A percentile compares a stretch with the other conserved stretches of the same genome.
Evolutionary conservation across 2,888 invertebrate genomes (phyloP).

Genomic region (Chrysolina oricalcia): DNA sequence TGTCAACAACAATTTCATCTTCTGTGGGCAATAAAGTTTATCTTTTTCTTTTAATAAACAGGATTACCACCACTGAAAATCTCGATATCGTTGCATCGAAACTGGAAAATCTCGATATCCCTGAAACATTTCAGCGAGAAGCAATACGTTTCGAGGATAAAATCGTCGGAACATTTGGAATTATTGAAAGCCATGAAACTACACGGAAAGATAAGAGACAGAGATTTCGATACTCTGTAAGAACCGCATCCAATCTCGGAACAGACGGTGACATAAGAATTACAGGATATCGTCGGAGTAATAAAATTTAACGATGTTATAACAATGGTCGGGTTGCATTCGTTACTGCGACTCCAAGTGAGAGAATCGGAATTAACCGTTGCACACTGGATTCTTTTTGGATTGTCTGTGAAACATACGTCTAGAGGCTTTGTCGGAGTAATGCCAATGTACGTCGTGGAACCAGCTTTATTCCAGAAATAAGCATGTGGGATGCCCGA

Average conservation of each 20-base stretch:
- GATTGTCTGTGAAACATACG: constrained; percentile 1
- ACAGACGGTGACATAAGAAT: constrained; percentile 14
- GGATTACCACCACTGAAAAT: neutral
- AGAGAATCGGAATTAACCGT: neutral
- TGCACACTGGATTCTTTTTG: neutral
- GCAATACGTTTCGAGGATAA: constrained; percentile 15
- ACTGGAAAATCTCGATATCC: constrained; percentile 3
- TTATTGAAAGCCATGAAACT: constrained; percentile 25
- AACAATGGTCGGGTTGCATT: constrained; percentile 11
- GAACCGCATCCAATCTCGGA: neutral
- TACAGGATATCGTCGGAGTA: constrained; percentile 8
- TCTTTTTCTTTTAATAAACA: neutral
- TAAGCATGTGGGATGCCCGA: neutral
- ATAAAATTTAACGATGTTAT: constrained; percentile 21
- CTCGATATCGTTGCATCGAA: neutral
- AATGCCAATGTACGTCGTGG: neutral
- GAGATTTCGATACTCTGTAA: constrained; percentile 19
- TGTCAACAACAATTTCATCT: neutral
- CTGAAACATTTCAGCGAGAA: neutral
- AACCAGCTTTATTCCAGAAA: neutral
- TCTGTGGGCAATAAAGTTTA: neutral
- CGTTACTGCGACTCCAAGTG: neutral
- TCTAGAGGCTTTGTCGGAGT: neutral
- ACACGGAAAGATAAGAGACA: constrained; percentile 16
- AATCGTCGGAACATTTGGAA: constrained; percentile 17